Evolutionary conservation across 2,113 vertebrate species (phyloP).

Genomic region (Aythya baeri): DNA sequence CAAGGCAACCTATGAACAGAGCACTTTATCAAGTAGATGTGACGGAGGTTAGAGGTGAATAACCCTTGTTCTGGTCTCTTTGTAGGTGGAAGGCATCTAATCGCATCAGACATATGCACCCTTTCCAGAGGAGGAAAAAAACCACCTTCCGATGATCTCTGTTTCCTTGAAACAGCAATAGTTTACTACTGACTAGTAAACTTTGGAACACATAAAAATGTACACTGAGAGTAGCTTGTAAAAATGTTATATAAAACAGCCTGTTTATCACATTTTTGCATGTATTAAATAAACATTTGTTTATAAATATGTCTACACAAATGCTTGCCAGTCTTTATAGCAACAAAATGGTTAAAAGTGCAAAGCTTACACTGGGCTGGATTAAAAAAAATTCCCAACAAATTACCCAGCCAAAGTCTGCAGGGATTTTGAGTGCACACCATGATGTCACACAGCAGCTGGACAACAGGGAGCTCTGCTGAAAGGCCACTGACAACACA

Average conservation of each 20-base stretch:
- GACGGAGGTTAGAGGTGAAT: background rate
- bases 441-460: slow-evolving; percentile 59
- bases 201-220: background rate
- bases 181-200: background rate
- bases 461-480: background rate
- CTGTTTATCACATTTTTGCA: background rate
- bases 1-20: background rate
- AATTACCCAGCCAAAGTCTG: background rate
- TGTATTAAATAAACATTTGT: background rate
- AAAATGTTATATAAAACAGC: background rate
- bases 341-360: background rate
- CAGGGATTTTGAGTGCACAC: background rate
- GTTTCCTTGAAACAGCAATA: background rate
- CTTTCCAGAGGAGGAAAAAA: background rate
- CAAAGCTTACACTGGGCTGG: background rate
- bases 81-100: background rate
- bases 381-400: slow-evolving; percentile 4
- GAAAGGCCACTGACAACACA: slow-evolving; percentile 50
- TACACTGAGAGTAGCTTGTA: background rate
- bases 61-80: background rate
- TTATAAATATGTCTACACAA: background rate
- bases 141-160: background rate
- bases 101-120: background rate
- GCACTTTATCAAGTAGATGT: background rate
- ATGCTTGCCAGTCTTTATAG: background rate